A percentile compares a stretch with the other conserved stretches of the same genome.
Conservation (phyloP, 2,113 vertebrate genomes). For the Cichladusa arquata region DNA sequence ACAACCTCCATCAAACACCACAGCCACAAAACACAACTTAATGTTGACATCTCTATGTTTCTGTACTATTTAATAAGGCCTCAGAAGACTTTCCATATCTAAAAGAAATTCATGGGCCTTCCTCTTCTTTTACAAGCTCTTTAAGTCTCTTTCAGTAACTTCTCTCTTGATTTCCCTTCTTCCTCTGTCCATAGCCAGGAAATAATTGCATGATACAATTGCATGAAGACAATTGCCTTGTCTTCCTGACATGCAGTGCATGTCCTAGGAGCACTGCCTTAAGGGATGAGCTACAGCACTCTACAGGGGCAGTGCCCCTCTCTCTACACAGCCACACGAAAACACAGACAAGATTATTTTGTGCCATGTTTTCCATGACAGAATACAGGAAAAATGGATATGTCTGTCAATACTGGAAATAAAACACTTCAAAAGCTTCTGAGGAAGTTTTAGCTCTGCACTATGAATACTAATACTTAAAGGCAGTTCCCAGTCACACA, state of each 20-base stretch:
- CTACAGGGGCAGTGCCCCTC: background rate
- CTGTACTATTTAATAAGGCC: background rate
- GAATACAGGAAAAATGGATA: background rate
- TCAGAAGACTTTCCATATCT: background rate
- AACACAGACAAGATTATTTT: background rate
- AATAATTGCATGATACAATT: background rate
- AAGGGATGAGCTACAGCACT: background rate
- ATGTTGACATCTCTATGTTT: background rate
- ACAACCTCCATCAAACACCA: background rate
- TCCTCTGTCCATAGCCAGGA: background rate
- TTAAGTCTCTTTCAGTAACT: background rate
- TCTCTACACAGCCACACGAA: background rate
- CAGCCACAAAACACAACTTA: background rate
- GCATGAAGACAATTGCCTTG: background rate
- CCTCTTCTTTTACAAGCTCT: background rate
- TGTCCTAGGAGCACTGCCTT: background rate
- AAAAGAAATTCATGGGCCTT: background rate
- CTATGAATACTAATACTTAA: background rate
- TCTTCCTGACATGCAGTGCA: background rate
- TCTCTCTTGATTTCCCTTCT: background rate
- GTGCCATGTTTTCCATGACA: background rate
- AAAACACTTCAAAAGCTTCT: background rate
- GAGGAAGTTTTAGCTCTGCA: background rate
- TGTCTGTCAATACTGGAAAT: background rate
- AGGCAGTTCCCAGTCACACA: background rate